Evolutionary conservation across 2,113 vertebrate species (phyloP), one percentile per base, ranked within the genome.

Genomic region (Macaca nemestrina): DNA sequence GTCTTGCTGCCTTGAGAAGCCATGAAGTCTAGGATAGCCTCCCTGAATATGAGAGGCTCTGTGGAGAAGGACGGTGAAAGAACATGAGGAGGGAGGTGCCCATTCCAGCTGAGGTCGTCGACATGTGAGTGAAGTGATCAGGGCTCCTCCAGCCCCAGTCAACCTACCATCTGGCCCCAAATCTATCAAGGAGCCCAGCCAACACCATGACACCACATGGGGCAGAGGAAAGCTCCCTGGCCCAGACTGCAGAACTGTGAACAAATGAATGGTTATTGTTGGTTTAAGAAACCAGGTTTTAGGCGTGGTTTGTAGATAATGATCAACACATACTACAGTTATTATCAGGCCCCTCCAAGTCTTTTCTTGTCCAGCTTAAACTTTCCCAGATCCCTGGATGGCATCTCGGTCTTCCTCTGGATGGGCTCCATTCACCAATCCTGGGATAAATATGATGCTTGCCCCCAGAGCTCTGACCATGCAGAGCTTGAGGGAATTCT

Each of bases 211-310:
- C 6, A 59, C 84, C 64, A 59, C 55, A 11, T 13, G 5, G 40
- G 45, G 68, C 40, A 67, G 67, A 81, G 83, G 76, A 87, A 84
- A 73, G 30, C 78, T 93, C 79, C 81, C 57, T 6, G 8, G 81
- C 40, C 73, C 52, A 43, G 92, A 55, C 12, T 90, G 30, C 81
- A 95, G 78, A 88, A 75, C 52, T 16, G 27, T 82, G 61, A 97
- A 94, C 90, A 89, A 95, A 84, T 64, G 52, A 79, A 55, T 35
- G 48, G 48, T 86, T 67, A 35, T 20, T 96, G 94, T 84, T 95
- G 78, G 68, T 67, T 88, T 96, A 83, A 93, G 92, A 88, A 73
- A 78, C 52, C 81, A 48, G 14, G 22, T 84, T 95, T 83, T 72
- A 70, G 92, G 76, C 40, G 68, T 92, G 96, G 95, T 55, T 96